These are phyloP conservation scores for Ammodramus savannarum DNA, from an alignment of 2,113 vertebrate species.

Conservation along the genomic window DNA sequence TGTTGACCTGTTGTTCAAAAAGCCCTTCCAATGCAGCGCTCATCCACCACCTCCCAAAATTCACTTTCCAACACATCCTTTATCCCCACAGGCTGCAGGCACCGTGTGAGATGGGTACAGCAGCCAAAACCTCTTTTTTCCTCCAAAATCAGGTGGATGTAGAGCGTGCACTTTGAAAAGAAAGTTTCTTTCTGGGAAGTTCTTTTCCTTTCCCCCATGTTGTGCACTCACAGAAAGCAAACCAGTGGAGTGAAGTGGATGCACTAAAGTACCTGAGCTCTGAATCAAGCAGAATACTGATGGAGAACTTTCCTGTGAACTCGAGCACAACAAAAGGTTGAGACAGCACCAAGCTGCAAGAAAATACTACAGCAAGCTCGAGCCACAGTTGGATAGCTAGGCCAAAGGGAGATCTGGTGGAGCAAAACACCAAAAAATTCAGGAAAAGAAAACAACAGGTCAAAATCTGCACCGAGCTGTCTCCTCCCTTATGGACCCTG, in stretches of 20 bases:
- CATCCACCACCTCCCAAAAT: background rate
- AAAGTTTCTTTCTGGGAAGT: background rate
- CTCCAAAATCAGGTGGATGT: background rate
- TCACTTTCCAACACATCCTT: background rate
- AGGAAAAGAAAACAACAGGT: background rate
- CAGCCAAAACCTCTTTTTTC: background rate
- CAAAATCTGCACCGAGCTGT: background rate
- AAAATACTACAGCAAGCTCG: conserved; percentile 32
- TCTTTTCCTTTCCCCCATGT: background rate
- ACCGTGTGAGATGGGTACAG: background rate
- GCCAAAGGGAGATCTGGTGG: conserved; percentile 7
- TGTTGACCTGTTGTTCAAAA: background rate
- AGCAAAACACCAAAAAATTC: background rate
- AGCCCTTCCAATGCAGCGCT: background rate
- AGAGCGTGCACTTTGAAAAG: background rate
- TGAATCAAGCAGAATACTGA: conserved; percentile 59
- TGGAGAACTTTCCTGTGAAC: conserved; percentile 32
- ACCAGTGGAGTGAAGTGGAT: conserved; percentile 34
- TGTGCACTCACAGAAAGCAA: conserved; percentile 16
- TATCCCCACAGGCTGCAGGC: background rate
- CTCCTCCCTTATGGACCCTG: background rate
- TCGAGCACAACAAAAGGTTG: conserved; percentile 25
- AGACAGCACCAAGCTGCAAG: conserved; percentile 36
- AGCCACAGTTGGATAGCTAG: conserved; percentile 14
- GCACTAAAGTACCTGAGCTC: conserved; percentile 69